Evolutionary conservation across 2,888 invertebrate species (phyloP).

Genomic region (Galeruca laticollis): DNA sequence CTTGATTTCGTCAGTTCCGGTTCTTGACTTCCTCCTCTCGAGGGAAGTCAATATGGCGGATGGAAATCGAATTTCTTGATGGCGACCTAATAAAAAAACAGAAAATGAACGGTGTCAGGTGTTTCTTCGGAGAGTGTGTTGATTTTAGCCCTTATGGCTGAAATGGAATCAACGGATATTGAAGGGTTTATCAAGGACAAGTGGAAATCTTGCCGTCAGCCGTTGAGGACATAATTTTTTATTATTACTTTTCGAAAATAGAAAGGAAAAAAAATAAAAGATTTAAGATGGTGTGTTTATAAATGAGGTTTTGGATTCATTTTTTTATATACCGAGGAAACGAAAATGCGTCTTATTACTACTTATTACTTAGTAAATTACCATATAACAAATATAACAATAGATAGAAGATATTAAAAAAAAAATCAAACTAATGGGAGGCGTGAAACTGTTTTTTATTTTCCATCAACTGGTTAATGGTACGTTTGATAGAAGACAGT

Average conservation of each 20-base stretch:
- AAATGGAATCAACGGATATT: background rate
- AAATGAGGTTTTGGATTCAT: too few species aligned
- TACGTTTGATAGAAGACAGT: too few species aligned
- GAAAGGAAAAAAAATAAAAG: background rate
- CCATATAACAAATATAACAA: too few species aligned
- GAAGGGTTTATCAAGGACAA: background rate
- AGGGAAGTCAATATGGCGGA: slow-evolving; percentile 3
- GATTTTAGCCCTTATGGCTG: background rate
- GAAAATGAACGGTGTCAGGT: background rate
- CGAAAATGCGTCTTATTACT: too few species aligned
- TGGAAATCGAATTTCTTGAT: slow-evolving; percentile 15
- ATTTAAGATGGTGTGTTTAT: background rate
- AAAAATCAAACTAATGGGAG: too few species aligned
- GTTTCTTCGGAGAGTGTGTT: background rate
- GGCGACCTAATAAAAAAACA: background rate
- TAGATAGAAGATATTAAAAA: too few species aligned
- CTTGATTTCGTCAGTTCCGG: slow-evolving; percentile 13
- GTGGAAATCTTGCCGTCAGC: background rate
- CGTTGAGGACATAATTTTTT: background rate
- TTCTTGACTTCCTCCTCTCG: background rate
- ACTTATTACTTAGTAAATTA: too few species aligned
- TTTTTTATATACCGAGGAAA: too few species aligned
- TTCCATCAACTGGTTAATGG: too few species aligned
- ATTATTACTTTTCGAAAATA: background rate
- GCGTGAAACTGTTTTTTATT: too few species aligned